Evolutionary conservation across 2,888 invertebrate genomes (phyloP), one percentile per base, ranked within the genome.

Genomic region (Amblyteles armatorius): DNA sequence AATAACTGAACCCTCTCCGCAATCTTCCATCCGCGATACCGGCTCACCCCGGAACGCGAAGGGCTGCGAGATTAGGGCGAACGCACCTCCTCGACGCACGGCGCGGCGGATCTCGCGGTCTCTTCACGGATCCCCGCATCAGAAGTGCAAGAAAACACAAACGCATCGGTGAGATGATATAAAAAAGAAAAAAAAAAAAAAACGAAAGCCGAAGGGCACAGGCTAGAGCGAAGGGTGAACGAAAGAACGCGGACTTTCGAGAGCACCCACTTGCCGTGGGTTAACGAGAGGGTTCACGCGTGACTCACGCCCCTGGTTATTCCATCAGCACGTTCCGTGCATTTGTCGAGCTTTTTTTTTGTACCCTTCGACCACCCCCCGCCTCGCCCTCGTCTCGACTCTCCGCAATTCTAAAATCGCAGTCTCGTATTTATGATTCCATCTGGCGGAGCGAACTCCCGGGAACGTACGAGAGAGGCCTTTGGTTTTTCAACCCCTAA

Each of bases 381-480:
- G 44, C 36, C 40, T 57, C 26, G 19, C 63, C 22, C 57, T 29
- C 44, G 69, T 9, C 48, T 33, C 73, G 36, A 2, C 57, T 48
- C 71, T 60, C 72, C 60, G 73, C 67, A 77, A 85, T 84, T 85
- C 74, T 79, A 71, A 85, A 85, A 85, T 82, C 82, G 68, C 72
- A 73, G 82, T 82, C 72, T 82, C 82, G 85, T 85, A 85, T 85
- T 85, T 80, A 82, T 85, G 79, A 77, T 85, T 85, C 79, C 82
- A 85, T 85, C 85, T 76, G 52, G 79, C 85, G 48, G 76, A 79
- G 71, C 67, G 71, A 72, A 68, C 76, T 73, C 76, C 44, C 50
- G 67, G 72, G 52, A 60, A 19, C 36, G 63, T 26, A 29, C 60
- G 26, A 16, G 60, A 16, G 29, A 65, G 69, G 60, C 52, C 82